Conservation (phyloP, 2,113 vertebrate species). For the Zosterops hypoxanthus region DNA sequence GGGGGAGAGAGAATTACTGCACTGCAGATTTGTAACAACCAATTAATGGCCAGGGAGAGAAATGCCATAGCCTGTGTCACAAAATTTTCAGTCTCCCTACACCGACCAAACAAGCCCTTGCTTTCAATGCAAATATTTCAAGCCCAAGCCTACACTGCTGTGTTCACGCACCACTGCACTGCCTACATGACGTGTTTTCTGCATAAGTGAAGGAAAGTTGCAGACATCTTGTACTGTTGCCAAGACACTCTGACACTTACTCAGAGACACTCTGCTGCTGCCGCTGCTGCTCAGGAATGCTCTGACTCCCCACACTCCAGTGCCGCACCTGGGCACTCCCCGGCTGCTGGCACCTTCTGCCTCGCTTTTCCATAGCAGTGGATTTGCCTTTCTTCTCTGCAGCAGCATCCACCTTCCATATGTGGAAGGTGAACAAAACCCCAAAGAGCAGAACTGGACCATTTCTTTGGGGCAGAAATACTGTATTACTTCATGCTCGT, state of each 20-base stretch:
- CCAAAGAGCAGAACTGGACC: not conserved
- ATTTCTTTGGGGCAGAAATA: not conserved
- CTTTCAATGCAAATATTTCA: conserved; percentile 44
- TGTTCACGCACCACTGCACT: conserved; percentile 54
- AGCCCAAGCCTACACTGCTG: conserved; percentile 3
- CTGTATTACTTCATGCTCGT: not conserved
- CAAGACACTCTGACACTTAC: conserved; percentile 56
- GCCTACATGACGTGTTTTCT: conserved; percentile 41
- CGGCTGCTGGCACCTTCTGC: not conserved
- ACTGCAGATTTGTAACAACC: conserved; percentile 74
- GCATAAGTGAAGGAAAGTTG: conserved; percentile 57
- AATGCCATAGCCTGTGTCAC: conserved; percentile 58
- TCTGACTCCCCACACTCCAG: not conserved
- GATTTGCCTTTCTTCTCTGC: not conserved
- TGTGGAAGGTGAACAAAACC: not conserved
- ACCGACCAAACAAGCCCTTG: conserved; percentile 9
- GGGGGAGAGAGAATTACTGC: conserved; percentile 43
- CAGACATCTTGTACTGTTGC: conserved; percentile 52
- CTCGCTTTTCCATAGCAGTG: not conserved
- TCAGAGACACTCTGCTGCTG: conserved; percentile 1
- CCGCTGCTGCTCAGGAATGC: conserved; percentile 1
- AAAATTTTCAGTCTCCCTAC: conserved; percentile 33
- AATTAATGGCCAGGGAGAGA: conserved; percentile 71
- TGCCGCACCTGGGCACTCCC: not conserved
- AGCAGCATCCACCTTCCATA: not conserved